Percentiles rank a stretch among this genome's conserved stretches.
Evolutionary conservation across 2,888 invertebrate species (phyloP).

Genomic region (Noctuana brunneofusca): DNA sequence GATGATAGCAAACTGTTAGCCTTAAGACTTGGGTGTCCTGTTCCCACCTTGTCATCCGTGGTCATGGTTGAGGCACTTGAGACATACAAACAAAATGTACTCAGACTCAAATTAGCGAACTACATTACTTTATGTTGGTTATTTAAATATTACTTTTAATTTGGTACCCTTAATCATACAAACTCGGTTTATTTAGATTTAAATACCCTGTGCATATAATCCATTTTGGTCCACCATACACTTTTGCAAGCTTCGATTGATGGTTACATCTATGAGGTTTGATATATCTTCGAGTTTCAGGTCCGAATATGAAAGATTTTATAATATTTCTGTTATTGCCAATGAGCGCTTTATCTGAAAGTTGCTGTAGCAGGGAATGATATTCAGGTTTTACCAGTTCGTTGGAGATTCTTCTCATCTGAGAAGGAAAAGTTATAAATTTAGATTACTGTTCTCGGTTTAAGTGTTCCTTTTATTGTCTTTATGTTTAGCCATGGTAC

Average conservation of each 20-base stretch:
- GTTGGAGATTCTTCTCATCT: constrained; percentile 68
- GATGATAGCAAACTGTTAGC: too few species aligned
- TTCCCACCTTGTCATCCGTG: too few species aligned
- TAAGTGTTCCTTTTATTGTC: background rate
- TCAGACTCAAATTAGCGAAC: too few species aligned
- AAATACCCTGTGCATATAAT: constrained; percentile 73
- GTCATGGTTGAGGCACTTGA: too few species aligned
- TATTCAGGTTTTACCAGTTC: constrained; percentile 73
- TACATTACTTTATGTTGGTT: too few species aligned
- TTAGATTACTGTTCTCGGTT: background rate
- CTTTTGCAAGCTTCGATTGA: constrained; percentile 62
- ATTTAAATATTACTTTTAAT: too few species aligned
- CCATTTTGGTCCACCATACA: constrained; percentile 74
- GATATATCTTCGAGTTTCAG: constrained; percentile 70
- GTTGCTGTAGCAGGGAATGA: constrained; percentile 61
- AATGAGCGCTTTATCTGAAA: constrained; percentile 60
- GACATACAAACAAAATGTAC: too few species aligned
- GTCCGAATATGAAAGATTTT: constrained; percentile 63
- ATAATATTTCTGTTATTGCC: constrained; percentile 54
- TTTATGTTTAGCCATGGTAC: too few species aligned
- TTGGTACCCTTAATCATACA: constrained; percentile 69
- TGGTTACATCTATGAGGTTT: constrained; percentile 76
- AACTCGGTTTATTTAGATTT: constrained; percentile 70
- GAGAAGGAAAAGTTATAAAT: constrained; percentile 44
- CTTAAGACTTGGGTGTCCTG: too few species aligned